Conservation (phyloP, 1,140 invertebrate genomes). For the Trypoxylus dichotomus region DNA sequence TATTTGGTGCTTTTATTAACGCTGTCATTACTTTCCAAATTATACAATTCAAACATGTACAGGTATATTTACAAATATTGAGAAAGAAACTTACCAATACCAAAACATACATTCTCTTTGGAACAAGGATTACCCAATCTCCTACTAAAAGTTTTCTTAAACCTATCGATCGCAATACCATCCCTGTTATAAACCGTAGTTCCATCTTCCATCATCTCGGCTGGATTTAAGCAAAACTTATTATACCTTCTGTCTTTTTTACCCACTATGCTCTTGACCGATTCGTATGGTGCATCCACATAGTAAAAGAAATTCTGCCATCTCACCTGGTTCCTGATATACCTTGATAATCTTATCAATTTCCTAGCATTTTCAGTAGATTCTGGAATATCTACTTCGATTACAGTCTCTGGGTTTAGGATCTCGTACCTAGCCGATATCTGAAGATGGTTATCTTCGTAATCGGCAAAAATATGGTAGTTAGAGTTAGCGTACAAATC, state of each 20-base stretch:
- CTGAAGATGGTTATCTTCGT: background rate
- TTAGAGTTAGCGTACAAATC: slow-evolving; percentile 22
- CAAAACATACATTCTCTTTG: slow-evolving; percentile 10
- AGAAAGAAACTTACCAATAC: background rate
- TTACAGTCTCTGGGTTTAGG: slow-evolving; percentile 5
- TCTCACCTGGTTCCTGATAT: slow-evolving; percentile 8
- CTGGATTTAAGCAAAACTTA: slow-evolving; percentile 16
- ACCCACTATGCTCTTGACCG: background rate
- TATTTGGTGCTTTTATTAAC: too few relatives aligned
- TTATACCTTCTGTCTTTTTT: slow-evolving; percentile 1
- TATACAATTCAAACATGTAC: too few relatives aligned
- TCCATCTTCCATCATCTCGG: background rate
- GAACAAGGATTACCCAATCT: slow-evolving; percentile 17
- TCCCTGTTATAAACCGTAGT: slow-evolving; percentile 7
- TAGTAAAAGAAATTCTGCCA: slow-evolving; percentile 29
- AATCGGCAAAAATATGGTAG: slow-evolving; percentile 11
- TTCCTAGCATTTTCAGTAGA: background rate
- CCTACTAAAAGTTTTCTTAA: slow-evolving; percentile 27
- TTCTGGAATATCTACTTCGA: background rate
- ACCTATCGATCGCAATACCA: background rate
- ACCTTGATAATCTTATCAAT: slow-evolving; percentile 7
- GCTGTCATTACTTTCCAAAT: too few relatives aligned
- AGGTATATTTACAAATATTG: too few relatives aligned
- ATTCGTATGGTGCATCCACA: background rate
- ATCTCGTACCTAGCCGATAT: slow-evolving; percentile 12